Conservation (phyloP, 2,888 invertebrate genomes). For the Campaea margaritaria region DNA sequence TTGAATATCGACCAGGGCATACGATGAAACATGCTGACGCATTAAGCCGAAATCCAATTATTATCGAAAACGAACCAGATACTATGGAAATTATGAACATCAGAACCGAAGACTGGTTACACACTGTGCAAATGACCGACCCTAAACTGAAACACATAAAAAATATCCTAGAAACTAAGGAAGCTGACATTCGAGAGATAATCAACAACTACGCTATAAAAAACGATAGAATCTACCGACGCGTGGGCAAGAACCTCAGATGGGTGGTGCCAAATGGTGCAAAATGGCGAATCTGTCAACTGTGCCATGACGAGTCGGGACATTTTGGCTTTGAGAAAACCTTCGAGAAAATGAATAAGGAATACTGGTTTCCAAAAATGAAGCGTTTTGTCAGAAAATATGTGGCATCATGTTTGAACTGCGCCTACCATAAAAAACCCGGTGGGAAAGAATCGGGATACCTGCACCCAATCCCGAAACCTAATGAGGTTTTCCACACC, state of each 20-base stretch:
- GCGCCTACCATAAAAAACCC: conserved; percentile 11
- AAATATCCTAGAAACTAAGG: no score
- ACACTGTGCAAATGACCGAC: conserved; percentile 8
- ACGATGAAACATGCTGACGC: conserved; percentile 8
- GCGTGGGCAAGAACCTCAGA: not conserved
- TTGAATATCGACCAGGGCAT: not conserved
- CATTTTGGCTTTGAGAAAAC: conserved; percentile 20
- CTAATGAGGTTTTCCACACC: conserved; percentile 3
- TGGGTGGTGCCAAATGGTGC: conserved; percentile 21
- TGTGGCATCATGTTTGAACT: conserved; percentile 16
- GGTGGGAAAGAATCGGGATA: conserved; percentile 3
- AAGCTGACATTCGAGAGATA: conserved; percentile 2
- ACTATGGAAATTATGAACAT: conserved; percentile 5
- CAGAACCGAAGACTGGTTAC: conserved; percentile 10
- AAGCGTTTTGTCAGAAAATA: conserved; percentile 49
- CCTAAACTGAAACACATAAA: conserved; percentile 1
- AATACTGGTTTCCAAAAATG: conserved; percentile 66
- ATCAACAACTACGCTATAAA: not conserved
- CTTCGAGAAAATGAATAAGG: conserved; percentile 3
- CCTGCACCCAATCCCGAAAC: conserved; percentile 21
- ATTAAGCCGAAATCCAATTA: conserved; percentile 9
- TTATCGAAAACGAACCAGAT: not conserved
- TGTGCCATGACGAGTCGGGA: conserved; percentile 14
- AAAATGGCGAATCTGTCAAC: conserved; percentile 7
- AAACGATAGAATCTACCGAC: conserved; percentile 9